Conservation (phyloP, 1,140 invertebrate genomes). For the Micrasema minimum region DNA sequence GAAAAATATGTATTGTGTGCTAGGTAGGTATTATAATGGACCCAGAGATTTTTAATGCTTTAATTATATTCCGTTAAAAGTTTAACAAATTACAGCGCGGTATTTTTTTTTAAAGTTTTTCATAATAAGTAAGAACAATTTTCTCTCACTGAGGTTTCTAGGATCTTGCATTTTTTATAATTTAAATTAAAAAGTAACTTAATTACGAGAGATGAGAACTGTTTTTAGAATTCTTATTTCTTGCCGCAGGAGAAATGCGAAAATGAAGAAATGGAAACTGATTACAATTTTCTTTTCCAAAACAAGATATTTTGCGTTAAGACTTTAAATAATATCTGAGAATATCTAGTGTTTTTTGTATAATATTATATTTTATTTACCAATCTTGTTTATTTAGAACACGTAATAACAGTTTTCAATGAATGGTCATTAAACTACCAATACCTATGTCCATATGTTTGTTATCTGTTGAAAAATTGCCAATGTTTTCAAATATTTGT, state of each 20-base stretch:
- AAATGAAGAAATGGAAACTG: slow-evolving; percentile 3
- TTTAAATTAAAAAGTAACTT: slow-evolving; percentile 9
- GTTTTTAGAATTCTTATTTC: neutral
- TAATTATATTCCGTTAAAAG: no score
- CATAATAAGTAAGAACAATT: slow-evolving; percentile 9
- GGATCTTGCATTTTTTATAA: slow-evolving; percentile 25
- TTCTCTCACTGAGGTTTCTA: neutral
- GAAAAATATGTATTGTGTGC: no score
- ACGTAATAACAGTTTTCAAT: no score
- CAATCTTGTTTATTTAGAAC: no score
- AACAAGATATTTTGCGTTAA: slow-evolving; percentile 3
- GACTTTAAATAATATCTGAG: neutral
- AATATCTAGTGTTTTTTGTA: neutral
- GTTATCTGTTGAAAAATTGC: no score
- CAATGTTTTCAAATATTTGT: no score
- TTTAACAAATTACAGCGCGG: no score
- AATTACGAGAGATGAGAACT: slow-evolving; percentile 18
- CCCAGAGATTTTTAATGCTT: no score
- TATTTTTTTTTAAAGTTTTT: neutral
- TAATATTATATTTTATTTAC: no score
- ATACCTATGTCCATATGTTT: no score
- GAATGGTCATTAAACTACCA: no score
- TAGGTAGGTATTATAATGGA: no score
- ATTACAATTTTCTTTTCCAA: slow-evolving; percentile 9
- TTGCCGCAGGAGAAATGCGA: neutral